Percentiles rank a stretch among this genome's conserved stretches.
phyloP scores from a whole-genome alignment of 2,797 vertebrate genomes.

The Cottoperca gobio region DNA sequence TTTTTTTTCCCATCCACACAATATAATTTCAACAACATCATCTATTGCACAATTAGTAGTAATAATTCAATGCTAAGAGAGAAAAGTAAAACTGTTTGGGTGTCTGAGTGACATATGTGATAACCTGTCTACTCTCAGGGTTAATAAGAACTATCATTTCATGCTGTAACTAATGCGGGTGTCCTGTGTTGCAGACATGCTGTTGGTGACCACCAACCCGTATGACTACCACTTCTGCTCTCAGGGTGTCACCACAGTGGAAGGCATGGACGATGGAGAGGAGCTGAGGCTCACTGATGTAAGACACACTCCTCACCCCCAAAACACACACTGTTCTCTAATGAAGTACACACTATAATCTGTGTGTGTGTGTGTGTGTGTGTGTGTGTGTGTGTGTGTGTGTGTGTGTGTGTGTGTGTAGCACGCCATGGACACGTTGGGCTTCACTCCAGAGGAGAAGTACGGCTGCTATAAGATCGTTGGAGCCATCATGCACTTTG shows the following conservation, averaged over 20 bases:
- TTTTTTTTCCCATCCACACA: no score
- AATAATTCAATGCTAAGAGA: no score
- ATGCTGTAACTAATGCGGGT: not conserved
- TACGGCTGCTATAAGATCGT: slow-evolving; percentile 94
- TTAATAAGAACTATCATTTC: not conserved
- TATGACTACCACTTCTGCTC: slow-evolving; percentile 97
- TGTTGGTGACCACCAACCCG: slow-evolving; percentile 93
- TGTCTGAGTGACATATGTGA: no score
- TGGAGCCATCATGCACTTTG: slow-evolving; percentile 96
- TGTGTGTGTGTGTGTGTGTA: slow-evolving; percentile 58
- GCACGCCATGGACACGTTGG: slow-evolving; percentile 96
- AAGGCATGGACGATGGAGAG: slow-evolving; percentile 89
- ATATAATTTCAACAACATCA: no score
- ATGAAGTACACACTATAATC: not conserved
- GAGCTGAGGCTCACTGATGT: slow-evolving; percentile 94
- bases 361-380: slow-evolving; percentile 8
- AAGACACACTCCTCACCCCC: slow-evolving; percentile 28
- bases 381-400: not conserved
- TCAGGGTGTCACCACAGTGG: slow-evolving; percentile 92
- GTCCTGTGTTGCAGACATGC: slow-evolving; percentile 86
- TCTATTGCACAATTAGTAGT: no score
- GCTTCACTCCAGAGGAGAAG: slow-evolving; percentile 93
- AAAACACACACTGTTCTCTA: not conserved
- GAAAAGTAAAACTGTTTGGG: no score
- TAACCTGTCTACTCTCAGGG: no score